phyloP scores from a whole-genome alignment of 1,140 invertebrate species.

The Zaprionus kolodkinae region DNA sequence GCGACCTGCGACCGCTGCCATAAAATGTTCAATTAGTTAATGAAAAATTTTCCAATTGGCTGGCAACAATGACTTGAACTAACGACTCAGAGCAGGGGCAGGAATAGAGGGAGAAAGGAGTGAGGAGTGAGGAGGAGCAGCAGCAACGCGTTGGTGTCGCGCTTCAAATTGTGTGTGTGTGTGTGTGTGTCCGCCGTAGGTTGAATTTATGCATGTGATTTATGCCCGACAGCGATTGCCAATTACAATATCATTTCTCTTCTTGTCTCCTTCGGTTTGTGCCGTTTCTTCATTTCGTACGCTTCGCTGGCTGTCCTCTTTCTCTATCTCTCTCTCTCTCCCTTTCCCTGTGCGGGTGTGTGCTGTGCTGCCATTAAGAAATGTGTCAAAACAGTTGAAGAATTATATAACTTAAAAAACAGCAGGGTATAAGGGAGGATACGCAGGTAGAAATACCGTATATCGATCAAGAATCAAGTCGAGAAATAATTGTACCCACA shows the following conservation, averaged over 20 bases:
- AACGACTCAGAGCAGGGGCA: conserved; percentile 51
- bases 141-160: conserved; percentile 44
- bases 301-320: conserved; percentile 17
- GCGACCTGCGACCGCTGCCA: conserved; percentile 37
- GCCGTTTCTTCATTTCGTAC: conserved; percentile 45
- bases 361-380: conserved; percentile 70
- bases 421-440: conserved; percentile 19
- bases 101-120: background rate
- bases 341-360: conserved; percentile 38
- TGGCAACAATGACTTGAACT: conserved; percentile 71
- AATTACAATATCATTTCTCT: conserved; percentile 82
- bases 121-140: no score
- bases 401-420: conserved; percentile 70
- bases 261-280: conserved; percentile 59
- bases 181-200: conserved; percentile 62
- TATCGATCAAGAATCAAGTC: background rate
- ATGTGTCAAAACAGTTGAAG: conserved; percentile 79
- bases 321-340: conserved; percentile 7
- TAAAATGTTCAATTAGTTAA: conserved; percentile 83
- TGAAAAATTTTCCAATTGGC: conserved; percentile 81
- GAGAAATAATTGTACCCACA: conserved; percentile 3
- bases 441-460: conserved; percentile 23
- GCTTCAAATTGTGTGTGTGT: conserved; percentile 56
- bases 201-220: conserved; percentile 78
- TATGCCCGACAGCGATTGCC: conserved; percentile 80